Evolutionary conservation across 2,888 invertebrate species (phyloP), one percentile per base, ranked within the genome.

Genomic region (Oscheius sp.): DNA sequence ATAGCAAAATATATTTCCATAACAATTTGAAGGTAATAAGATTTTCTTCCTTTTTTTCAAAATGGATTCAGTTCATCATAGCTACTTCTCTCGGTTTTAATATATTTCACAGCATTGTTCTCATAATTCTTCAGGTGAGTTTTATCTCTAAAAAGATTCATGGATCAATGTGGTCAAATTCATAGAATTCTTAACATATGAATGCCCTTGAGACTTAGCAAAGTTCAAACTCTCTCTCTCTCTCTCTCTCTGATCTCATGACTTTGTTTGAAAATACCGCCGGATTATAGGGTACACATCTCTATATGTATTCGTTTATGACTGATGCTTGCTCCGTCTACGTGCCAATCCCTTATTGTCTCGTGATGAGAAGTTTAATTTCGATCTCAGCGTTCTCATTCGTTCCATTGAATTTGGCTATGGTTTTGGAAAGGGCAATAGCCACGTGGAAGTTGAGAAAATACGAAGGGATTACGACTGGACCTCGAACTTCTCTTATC

Each of bases 41-140:
- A 23, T 23, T n/a, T 50, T 12, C 20, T 42, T 42, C 12, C 15
- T 6, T 4, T 25, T 15, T 31, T 27, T 8, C 3, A 29, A 31
- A 53, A 29, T 29, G n/a, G 31, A 17, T 53, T 53, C 53, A 53
- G 53, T 53, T 53, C 20, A 53, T 27, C 31, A 53, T 53, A 25
- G 31, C 8, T 20, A 15, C 29, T n/a, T 27, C 53, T 31, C 31
- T 53, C n/a, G n/a, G 27, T n/a, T 53, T 27, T 31, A 25, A 53
- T 29, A 27, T 53, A 6, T 15, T 53, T 29, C 20, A 29, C 20
- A 42, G 42, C 42, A 12, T 42, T 4, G 42, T 42, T 0, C 42
- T 42, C 42, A 20, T n/a, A n/a, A 20, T 42, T 42, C 12, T 42
- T n/a, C 42, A 42, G 42, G 42, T 42, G 20, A 42, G 42, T n/a